phyloP scores from a whole-genome alignment of 2,113 vertebrate genomes.

The Trematomus loennbergii region DNA sequence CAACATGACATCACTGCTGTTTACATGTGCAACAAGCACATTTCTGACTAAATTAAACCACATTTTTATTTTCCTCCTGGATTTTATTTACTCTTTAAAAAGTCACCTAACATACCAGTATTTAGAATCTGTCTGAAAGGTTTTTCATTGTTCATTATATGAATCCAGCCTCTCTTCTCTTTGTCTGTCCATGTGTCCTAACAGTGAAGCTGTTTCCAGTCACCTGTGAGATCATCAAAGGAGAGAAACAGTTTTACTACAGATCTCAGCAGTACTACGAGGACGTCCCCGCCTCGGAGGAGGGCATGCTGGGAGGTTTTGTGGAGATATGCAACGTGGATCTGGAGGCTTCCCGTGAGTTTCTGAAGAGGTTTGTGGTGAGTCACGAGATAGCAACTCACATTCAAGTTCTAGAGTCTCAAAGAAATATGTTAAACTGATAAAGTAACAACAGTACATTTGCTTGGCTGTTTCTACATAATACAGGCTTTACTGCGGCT shows the following conservation, averaged over 20 bases:
- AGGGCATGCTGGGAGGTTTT: conserved; percentile 98
- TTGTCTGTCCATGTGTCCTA: conserved; percentile 9
- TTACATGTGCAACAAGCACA: too few relatives aligned
- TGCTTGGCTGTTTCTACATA: not conserved
- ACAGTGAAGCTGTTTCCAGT: conserved; percentile 96
- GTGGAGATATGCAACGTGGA: conserved; percentile 91
- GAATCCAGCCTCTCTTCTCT: not conserved
- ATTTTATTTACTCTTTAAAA: not conserved
- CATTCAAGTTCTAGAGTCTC: not conserved
- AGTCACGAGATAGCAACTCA: conserved; percentile 25
- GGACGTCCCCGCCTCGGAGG: conserved; percentile 92
- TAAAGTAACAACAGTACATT: not conserved
- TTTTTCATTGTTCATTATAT: too few relatives aligned
- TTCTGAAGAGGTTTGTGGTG: conserved; percentile 94
- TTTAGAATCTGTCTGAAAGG: not conserved
- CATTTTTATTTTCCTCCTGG: too few relatives aligned
- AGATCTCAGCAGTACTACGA: conserved; percentile 93
- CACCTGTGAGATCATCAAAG: conserved; percentile 95
- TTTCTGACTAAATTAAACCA: too few relatives aligned
- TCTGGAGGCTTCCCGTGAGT: conserved; percentile 89
- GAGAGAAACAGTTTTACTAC: conserved; percentile 97
- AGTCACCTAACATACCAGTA: not conserved
- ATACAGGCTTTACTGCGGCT: not conserved
- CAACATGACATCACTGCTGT: conserved; percentile 2
- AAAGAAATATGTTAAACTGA: too few relatives aligned